Evolutionary conservation across 2,797 vertebrate genomes (phyloP), one percentile per base, ranked within the genome.

Genomic region (Diceros bicornis): DNA sequence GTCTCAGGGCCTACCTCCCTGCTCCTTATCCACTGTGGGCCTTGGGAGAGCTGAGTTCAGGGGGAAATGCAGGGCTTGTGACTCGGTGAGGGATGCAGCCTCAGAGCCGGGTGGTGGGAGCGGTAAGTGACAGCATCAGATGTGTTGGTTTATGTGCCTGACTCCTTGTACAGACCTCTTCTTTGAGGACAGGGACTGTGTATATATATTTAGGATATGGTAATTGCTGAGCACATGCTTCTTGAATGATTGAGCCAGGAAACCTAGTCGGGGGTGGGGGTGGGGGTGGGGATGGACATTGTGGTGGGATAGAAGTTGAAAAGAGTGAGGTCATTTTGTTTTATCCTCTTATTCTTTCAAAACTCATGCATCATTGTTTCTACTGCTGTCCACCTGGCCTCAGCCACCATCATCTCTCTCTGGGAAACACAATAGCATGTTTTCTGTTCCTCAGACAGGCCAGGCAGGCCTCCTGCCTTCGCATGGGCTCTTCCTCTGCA

Each of bases 291-390:
- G 64, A 1, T 8, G 21, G 61, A 47, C 11, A 0, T 2, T 41
- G 17, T 25, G 71, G 59, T 41, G 47, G n/a, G 52, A 32, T 12
- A 25, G 32, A 75, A 32, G 59, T 7, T 6, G n/a, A 59, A 55
- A 52, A 41, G 32, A 7, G 29, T 23, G 21, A 64, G 44, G 84
- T 34, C 34, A 1, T n/a, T 93, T 75, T 71, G 69, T 81, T 37
- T 79, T 7, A 16, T 25, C 52, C 52, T 55, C 29, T 9, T n/a
- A 2, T 29, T 52, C 50, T 32, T 29, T 27, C 55, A 85, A 3
- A 57, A 32, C 32, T 79, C 25, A 20, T 0, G 4, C 4, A 0
- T 32, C 62, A 3, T 32, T 4, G 5, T 64, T 6, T 78, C 55
- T 85, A 1, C 69, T 37, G 29, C 41, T 11, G 34, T 16, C 32